Evolutionary conservation across 2,888 invertebrate genomes (phyloP), one percentile per base, ranked within the genome.

Genomic region (Drosophila falleni): DNA sequence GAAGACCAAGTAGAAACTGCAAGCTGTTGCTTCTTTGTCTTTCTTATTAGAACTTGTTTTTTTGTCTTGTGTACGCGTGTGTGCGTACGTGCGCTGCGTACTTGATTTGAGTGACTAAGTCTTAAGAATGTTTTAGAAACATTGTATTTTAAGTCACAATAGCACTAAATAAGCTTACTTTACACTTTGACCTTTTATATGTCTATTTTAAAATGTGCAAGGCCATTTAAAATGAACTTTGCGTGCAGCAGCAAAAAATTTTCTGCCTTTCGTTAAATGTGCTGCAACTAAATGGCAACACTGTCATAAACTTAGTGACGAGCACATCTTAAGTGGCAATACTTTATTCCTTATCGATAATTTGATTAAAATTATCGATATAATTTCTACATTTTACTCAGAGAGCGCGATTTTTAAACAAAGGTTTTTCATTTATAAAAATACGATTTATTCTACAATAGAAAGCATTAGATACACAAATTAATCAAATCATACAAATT

Each of bases 391-490:
- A 13, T 62, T 41, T 8, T 23, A 23, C 46, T 0, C 1, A 0
- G 1, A 5, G 15, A 1, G 54, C 55, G 50, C 41, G 5, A 11
- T 4, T 15, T 60, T 55, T 9, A 31, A 61, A 72, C 2, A 29
- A 0, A 11, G 3, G 44, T 2, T 8, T n/a, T 64, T 68, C 50
- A 64, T 72, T 80, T 86, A 89, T 78, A 86, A 86, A 86, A 86
- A 86, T 86, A 86, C 82, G 67, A 63, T 86, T 85, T 80, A 81
- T 86, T 88, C 69, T 86, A 88, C 83, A 88, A 35, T 60, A 72
- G 61, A 70, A 74, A 64, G 71, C 33, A 74, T 56, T 63, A 59
- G 60, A 77, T 63, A 56, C 51, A 75, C 62, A 72, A 66, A 69
- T 68, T 47, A 39, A 56, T 68, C 62, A 65, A 59, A 74, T 70